phyloP scores from a whole-genome alignment of 2,113 vertebrate genomes.

The Pristiophorus japonicus region DNA sequence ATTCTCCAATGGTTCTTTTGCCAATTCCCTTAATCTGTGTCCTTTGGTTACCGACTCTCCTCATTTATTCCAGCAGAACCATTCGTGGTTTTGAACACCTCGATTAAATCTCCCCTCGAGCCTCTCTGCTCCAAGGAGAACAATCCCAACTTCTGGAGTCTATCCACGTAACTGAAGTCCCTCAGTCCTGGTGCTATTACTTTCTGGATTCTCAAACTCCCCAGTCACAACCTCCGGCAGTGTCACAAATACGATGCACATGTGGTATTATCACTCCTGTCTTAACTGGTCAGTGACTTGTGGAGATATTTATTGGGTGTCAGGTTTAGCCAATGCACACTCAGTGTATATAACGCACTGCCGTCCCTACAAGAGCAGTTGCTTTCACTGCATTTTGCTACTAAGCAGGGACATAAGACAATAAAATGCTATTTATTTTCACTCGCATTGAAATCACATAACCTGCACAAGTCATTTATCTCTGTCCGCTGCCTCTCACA shows the following conservation, averaged over 20 bases:
- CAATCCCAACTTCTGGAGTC: not conserved
- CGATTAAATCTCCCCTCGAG: not conserved
- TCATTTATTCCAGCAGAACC: not conserved
- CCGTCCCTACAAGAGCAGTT: not conserved
- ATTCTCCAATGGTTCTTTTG: not conserved
- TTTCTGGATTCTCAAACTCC: not conserved
- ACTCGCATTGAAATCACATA: not conserved
- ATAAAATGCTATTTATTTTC: conserved; percentile 9
- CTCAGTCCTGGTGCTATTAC: not conserved
- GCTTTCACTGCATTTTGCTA: not conserved
- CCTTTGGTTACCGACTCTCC: not conserved
- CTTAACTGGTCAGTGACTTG: not conserved
- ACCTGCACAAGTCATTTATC: not conserved
- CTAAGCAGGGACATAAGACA: not conserved
- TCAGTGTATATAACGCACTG: not conserved
- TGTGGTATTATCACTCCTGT: not conserved
- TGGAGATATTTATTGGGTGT: not conserved
- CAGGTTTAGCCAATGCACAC: not conserved
- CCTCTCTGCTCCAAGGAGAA: not conserved
- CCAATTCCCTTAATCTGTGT: not conserved
- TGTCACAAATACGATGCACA: not conserved
- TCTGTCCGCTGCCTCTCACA: not conserved
- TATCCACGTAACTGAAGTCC: not conserved
- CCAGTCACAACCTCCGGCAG: not conserved
- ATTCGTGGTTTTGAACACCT: not conserved